Evolutionary conservation across 2,888 invertebrate genomes (phyloP), one percentile per base, ranked within the genome.

Genomic region (Hipparchia semele): DNA sequence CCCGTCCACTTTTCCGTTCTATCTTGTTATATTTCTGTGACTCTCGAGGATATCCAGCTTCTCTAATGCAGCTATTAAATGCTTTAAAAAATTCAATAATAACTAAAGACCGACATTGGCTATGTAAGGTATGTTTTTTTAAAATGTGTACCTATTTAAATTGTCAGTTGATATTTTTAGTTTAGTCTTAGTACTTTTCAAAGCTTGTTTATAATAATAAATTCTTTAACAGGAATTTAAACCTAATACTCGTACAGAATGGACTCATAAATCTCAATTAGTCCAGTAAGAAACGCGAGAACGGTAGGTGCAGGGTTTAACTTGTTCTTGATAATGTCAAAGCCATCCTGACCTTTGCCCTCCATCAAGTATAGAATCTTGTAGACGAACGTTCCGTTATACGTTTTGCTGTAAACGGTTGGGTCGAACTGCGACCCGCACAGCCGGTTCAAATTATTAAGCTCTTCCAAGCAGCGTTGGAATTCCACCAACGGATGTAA

Each of bases 371-470:
- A 13, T 10, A 75, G 70, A 2, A 84, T 23, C 45, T 83, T 82
- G 60, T 81, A 85, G 1, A 84, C 76, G 70, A 86, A 83, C 0
- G 83, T 84, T 1, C 80, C 86, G 65, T 85, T 86, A 56, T 81
- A 85, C 0, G 80, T 77, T 67, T 74, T 81, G 33, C 79, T 79
- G 65, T 83, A 86, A 3, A 74, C 61, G 0, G 82, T 81, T 0
- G 78, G 70, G 60, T 68, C 46, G 70, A 76, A 85, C 0, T 82
- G 77, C 4, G 68, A 72, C 0, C 85, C 87, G 71, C 87, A 87
- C 3, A 87, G 60, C 5, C 49, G 75, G 60, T 87, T 87, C 69
- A 87, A 78, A 73, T 81, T 68, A 76, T 87, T 86, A 62, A 87
- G 69, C 2, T 84, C 80, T 4, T 76, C 13, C 1, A 87, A 69